Evolutionary conservation across 2,888 invertebrate species (phyloP), one percentile per base, ranked within the genome.

Genomic region (Drosophila nr. perissopoda): DNA sequence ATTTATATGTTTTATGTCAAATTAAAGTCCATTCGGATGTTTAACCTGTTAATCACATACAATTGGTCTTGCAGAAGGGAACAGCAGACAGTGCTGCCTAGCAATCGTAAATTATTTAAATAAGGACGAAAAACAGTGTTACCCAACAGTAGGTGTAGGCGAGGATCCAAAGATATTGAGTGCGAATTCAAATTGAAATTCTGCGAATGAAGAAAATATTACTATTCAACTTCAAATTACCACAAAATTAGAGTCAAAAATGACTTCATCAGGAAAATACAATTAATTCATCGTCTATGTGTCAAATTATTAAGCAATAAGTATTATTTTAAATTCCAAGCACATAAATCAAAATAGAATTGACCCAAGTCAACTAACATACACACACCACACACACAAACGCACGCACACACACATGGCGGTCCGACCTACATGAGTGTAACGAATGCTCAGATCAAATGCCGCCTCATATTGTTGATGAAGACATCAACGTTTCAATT

Each of bases 401-500:
- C 57, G n/a, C 54, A 54, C n/a, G 33, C 40, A 53, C 56, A 56
- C 52, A 67, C 34, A 25, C 51, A 42, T 21, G 40, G 65, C 40
- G 38, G 21, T 33, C 21, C 60, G 86, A 86, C 87, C 87, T 87
- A 89, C 90, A 87, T 73, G 75, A 67, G 84, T 80, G 86, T 69
- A 80, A 80, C 87, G 82, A 87, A 87, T 84, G 78, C 84, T 83
- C 73, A 80, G 80, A 86, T 83, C 78, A 83, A 88, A 83, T 67
- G 89, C 89, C 87, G 87, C 87, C 87, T 78, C 68, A 78, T 64
- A 58, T 60, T 60, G 63, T 76, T 76, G 83, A 87, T 90, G 87
- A 83, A 87, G 90, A 82, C 89, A 90, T 90, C 89, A 90, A 80
- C 84, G 71, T 76, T 88, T 90, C 83, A 77, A 78, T 78, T 87